Base-by-base conservation (phyloP, 1,140 invertebrate genomes). In the Portunus trituberculatus region DNA sequence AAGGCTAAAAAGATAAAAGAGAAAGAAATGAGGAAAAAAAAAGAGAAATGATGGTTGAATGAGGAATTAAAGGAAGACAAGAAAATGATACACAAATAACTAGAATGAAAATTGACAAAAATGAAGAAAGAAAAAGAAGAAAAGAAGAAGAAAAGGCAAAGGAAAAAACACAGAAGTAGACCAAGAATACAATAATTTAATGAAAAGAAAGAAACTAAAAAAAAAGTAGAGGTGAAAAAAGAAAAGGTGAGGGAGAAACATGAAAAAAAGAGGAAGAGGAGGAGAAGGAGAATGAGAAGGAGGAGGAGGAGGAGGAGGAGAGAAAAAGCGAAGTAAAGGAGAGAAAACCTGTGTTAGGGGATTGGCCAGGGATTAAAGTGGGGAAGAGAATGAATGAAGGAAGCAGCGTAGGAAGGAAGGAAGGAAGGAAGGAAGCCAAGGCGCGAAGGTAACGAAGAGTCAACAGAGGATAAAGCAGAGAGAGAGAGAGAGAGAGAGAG, bases 401-500 rank as follows among this genome's bases (percentile, higher is more conserved):
- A 39, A 89, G 46, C 45, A 89, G 87, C 6, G 32, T 4, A 20
- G 52, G 20, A 20, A 20, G 20, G 52, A 59, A 20, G 52, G 20
- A 20, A 20, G 20, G 52, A 20, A n/a, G 67, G 67, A 76, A 20
- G 67, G 20, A 76, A 7, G n/a, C 20, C 67, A n/a, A 0, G 67
- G 67, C 6, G 67, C 12, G 67, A 76, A 25, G 67, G 12, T 76
- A 76, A 76, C 67, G 67, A 76, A 76, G 67, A 20, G 12, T 76
- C n/a, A 76, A 76, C 67, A 76, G 67, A n/a, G 67, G 67, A 76
- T 76, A 76, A 76, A 76, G 25, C 20, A 76, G 67, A 76, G 67
- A 76, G 67, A 76, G 67, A 76, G 67, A 76, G 67, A 76, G 67
- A 76, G 67, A 76, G 67, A 76, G 67, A 76, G 67, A 76, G 67